Conservation (phyloP, 92 coral and sea anemone species). For the Heliopora coerulea region DNA sequence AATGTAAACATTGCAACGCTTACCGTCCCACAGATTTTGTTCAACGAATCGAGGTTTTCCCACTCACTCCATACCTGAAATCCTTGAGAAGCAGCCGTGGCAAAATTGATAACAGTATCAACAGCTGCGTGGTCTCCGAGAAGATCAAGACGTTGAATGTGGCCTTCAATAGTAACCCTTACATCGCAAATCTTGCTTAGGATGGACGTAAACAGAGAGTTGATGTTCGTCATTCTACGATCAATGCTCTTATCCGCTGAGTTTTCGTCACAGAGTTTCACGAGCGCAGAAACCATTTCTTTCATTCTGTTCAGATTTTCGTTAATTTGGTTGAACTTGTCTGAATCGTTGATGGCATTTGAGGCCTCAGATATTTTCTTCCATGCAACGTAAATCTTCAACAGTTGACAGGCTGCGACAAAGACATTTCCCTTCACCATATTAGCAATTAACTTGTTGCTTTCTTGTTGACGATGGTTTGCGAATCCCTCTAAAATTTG, state of each 20-base stretch:
- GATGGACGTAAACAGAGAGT: conserved; percentile 47
- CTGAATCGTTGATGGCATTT: conserved; percentile 46
- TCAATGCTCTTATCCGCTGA: conserved; percentile 29
- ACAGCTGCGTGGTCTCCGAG: conserved; percentile 55
- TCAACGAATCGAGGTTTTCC: conserved; percentile 38
- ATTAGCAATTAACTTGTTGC: too few relatives aligned
- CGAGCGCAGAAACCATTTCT: conserved; percentile 51
- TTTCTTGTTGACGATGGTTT: too few relatives aligned
- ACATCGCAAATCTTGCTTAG: conserved; percentile 49
- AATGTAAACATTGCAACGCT: conserved; percentile 41
- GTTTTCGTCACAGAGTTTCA: conserved; percentile 50
- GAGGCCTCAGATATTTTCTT: too few relatives aligned
- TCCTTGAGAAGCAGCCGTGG: conserved; percentile 58
- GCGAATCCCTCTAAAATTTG: too few relatives aligned
- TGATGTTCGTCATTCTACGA: conserved; percentile 48
- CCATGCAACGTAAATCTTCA: too few relatives aligned
- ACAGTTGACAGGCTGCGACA: too few relatives aligned
- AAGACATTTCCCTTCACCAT: too few relatives aligned
- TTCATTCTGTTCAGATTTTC: conserved; percentile 48
- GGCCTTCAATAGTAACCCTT: conserved; percentile 56
- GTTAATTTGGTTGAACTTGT: conserved; percentile 40
- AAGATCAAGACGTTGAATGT: conserved; percentile 65
- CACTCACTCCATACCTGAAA: conserved; percentile 59
- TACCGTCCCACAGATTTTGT: conserved; percentile 40
- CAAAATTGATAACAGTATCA: conserved; percentile 50